phyloP scores from a whole-genome alignment of 2,888 invertebrate species.

The Kuschelorhynchus macadamiae region DNA sequence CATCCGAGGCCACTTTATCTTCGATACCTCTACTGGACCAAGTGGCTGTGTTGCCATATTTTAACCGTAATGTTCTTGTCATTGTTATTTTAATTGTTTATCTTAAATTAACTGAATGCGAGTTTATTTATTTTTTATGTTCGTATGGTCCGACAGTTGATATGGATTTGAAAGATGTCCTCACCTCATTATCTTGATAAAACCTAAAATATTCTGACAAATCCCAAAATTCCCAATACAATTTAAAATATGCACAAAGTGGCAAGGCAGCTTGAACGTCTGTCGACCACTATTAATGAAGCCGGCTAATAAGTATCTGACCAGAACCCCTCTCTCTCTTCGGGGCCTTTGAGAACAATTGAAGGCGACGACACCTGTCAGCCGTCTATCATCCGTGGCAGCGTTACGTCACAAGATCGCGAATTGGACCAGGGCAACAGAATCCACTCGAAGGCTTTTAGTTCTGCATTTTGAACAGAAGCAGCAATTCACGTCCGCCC shows the following conservation, averaged over 20 bases:
- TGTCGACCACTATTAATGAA: constrained; percentile 31
- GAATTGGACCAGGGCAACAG: constrained; percentile 63
- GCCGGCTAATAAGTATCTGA: constrained; percentile 45
- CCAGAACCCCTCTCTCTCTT: constrained; percentile 22
- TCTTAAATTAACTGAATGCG: background rate
- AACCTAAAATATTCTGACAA: no score
- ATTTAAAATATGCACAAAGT: background rate
- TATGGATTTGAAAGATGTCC: no score
- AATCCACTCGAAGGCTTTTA: constrained; percentile 51
- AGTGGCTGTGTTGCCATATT: constrained; percentile 54
- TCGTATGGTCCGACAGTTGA: no score
- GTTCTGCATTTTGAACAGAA: no score
- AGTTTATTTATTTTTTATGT: no score
- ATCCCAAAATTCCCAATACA: no score
- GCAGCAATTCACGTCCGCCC: no score
- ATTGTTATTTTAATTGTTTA: background rate
- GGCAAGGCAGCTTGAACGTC: constrained; percentile 26
- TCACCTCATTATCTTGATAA: no score
- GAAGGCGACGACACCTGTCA: constrained; percentile 65
- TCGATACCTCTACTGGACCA: constrained; percentile 46
- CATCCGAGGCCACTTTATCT: constrained; percentile 46
- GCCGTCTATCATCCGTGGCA: constrained; percentile 69
- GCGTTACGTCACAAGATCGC: constrained; percentile 68
- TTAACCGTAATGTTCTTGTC: constrained; percentile 3
- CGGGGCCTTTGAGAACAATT: constrained; percentile 51